Base-by-base conservation (phyloP, 2,888 invertebrate species). In the Trisateles emortualis region DNA sequence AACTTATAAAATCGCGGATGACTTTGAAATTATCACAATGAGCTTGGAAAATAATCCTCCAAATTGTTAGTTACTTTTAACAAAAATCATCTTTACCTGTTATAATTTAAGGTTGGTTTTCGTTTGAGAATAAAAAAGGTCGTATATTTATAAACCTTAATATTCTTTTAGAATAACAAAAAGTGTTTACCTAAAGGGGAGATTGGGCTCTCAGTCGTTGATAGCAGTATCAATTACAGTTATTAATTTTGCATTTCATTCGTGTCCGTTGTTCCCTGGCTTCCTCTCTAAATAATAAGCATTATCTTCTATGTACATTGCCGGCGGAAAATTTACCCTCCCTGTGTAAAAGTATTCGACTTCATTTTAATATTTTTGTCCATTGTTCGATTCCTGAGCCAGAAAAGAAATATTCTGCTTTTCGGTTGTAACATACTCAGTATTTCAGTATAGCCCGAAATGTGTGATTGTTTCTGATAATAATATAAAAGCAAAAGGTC, bases 201-300 rank as follows among this genome's bases (percentile, higher is more conserved):
- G 55, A 54, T 56, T 56, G 56, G 66, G 54, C 59, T 53, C 51
- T 39, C 35, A 59, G 56, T 40, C 52, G 14, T 48, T 60, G 68
- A 64, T 64, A 57, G 38, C 52, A 48, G 54, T 68, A 73, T 71
- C 72, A 68, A 74, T 71, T 71, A 66, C 74, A 56, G 59, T 64
- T 71, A 71, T 73, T 72, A 73, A 72, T 72, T 71, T 74, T 61
- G 59, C 56, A 64, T 71, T 68, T 67, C 59, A 59, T 55, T 53
- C 52, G 47, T 30, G 45, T 53, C 36, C 56, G 52, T 45, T 53
- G 49, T 51, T 39, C 45, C 55, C 52, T 26, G 13, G 43, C 24
- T 57, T 54, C 47, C 51, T 57, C 39, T 39, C 40, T 29, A 43
- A 58, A 60, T 64, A 56, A 53, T 57, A 26, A 59, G 59, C 10